Evolutionary conservation across 2,797 vertebrate species (phyloP).

Genomic region (Neostethus bicornis): DNA sequence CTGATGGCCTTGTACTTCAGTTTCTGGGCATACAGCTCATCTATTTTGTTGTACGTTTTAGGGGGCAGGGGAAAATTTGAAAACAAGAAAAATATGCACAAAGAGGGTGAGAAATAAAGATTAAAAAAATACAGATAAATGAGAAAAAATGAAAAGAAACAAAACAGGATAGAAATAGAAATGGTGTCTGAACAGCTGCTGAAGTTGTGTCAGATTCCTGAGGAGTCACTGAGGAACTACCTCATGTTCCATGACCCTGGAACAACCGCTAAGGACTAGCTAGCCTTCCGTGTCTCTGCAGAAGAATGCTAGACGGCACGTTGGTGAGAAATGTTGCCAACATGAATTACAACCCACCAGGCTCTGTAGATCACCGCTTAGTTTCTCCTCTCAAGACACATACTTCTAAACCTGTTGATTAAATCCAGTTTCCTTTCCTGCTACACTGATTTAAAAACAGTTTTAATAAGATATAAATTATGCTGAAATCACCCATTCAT

Average conservation of each 20-base stretch:
- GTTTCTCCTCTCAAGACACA: background rate
- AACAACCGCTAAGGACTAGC: conserved; percentile 19
- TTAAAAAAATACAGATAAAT: conserved; percentile 4
- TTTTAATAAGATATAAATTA: too few relatives aligned
- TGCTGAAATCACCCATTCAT: background rate
- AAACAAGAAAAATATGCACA: conserved; percentile 23
- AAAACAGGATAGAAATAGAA: conserved; percentile 61
- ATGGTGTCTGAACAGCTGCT: conserved; percentile 60
- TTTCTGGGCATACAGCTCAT: too few relatives aligned
- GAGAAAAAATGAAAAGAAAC: conserved; percentile 36
- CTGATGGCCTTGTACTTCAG: too few relatives aligned
- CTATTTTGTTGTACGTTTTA: conserved; percentile 78
- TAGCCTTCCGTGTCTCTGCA: conserved; percentile 44
- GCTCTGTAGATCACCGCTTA: conserved; percentile 4
- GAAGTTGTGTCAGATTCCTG: conserved; percentile 68
- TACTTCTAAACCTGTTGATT: conserved; percentile 19
- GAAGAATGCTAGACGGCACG: conserved; percentile 41
- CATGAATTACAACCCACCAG: conserved; percentile 27
- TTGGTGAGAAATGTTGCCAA: conserved; percentile 47
- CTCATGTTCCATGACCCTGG: conserved; percentile 53
- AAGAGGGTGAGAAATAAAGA: conserved; percentile 39
- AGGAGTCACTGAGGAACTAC: conserved; percentile 66
- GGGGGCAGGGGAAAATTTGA: conserved; percentile 30
- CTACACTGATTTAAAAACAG: too few relatives aligned
- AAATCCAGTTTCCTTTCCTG: conserved; percentile 17